Evolutionary conservation across 2,113 vertebrate species (phyloP).

Genomic region (Corythoichthys haematopterus): DNA sequence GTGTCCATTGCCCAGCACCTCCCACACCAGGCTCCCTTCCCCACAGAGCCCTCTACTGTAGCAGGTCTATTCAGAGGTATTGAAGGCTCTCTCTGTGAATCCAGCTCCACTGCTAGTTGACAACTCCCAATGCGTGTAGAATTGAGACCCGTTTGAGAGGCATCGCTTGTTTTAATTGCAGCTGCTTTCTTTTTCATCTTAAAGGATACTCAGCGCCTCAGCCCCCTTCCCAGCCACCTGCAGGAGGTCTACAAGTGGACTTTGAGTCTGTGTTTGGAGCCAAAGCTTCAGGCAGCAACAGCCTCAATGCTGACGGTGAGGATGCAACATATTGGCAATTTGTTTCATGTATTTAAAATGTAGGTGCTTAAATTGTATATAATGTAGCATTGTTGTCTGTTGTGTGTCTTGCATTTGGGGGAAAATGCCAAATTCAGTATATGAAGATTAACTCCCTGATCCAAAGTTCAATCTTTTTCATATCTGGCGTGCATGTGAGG

Average conservation of each 20-base stretch:
- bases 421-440: no score
- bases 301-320: conserved; percentile 86
- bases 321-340: neutral
- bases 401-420: no score
- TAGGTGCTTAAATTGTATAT: neutral
- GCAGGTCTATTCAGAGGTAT: conserved; percentile 86
- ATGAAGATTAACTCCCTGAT: no score
- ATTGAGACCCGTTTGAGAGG: conserved; percentile 5
- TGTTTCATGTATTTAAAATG: neutral
- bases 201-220: conserved; percentile 88
- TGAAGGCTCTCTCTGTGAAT: conserved; percentile 26
- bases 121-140: neutral
- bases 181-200: conserved; percentile 17
- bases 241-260: conserved; percentile 90
- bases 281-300: conserved; percentile 78
- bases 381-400: no score
- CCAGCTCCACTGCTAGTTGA: neutral
- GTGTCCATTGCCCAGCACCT: conserved; percentile 76
- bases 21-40: conserved; percentile 81
- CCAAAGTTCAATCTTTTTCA: no score
- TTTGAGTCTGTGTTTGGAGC: conserved; percentile 98
- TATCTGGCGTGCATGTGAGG: no score
- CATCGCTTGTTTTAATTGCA: conserved; percentile 12
- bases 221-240: conserved; percentile 79
- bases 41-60: conserved; percentile 82